phyloP scores from a whole-genome alignment of 2,797 vertebrate species.

The Chrysocyon brachyurus region DNA sequence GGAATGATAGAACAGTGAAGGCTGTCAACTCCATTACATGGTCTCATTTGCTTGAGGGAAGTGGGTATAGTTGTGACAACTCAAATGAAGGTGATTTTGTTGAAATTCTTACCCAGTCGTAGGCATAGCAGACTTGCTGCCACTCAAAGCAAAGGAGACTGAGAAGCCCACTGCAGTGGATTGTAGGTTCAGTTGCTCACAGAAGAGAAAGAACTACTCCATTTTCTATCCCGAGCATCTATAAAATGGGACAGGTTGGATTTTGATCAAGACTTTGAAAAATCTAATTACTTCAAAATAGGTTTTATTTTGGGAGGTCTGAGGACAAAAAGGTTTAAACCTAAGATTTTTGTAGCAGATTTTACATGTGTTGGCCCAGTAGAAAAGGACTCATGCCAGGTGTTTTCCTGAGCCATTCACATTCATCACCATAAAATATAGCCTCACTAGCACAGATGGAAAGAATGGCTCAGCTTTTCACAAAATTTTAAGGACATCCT shows the following conservation, averaged over 20 bases:
- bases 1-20: background rate
- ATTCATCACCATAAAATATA: background rate
- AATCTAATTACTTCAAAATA: background rate
- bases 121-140: background rate
- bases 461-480: background rate
- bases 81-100: background rate
- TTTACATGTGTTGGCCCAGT: background rate
- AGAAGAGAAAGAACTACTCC: background rate
- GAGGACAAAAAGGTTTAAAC: slow-evolving; percentile 1
- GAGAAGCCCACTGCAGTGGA: background rate
- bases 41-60: background rate
- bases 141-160: background rate
- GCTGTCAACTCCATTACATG: background rate
- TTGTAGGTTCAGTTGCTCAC: background rate
- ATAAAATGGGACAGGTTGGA: background rate
- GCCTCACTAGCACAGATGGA: background rate
- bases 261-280: slow-evolving; percentile 5
- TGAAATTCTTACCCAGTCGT: background rate
- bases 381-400: background rate
- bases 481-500: background rate
- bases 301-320: background rate
- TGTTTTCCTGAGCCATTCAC: background rate
- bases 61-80: background rate
- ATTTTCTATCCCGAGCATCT: background rate
- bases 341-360: background rate